phyloP scores from a whole-genome alignment of 2,113 vertebrate genomes.

The Nibea coibor region DNA sequence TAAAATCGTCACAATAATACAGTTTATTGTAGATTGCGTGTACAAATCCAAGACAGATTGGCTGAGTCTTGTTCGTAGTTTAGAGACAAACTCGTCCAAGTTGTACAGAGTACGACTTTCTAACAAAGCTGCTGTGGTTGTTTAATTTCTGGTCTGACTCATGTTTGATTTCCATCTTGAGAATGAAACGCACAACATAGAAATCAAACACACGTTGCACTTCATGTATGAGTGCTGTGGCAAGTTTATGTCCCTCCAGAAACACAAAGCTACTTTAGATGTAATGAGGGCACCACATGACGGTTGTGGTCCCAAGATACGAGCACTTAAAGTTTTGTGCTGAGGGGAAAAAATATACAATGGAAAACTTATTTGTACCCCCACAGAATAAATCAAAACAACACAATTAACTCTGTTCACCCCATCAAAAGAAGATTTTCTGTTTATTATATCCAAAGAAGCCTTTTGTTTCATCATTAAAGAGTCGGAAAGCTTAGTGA shows the following conservation, averaged over 20 bases:
- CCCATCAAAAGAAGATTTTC: conserved; percentile 37
- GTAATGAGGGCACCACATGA: conserved; percentile 52
- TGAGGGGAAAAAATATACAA: conserved; percentile 25
- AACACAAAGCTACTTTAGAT: conserved; percentile 54
- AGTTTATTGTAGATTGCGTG: background rate
- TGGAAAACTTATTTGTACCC: conserved; percentile 39
- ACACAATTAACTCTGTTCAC: conserved; percentile 55
- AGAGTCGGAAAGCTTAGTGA: conserved; percentile 1
- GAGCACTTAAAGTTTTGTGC: conserved; percentile 14
- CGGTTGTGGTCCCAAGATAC: conserved; percentile 38
- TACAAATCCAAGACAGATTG: background rate
- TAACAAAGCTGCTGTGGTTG: background rate
- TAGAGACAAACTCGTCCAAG: background rate
- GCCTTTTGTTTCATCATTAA: conserved; percentile 30
- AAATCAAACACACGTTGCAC: background rate
- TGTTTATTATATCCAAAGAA: conserved; percentile 25
- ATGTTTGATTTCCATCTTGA: conserved; percentile 1
- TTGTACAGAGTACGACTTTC: background rate
- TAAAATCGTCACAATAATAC: background rate
- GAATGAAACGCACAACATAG: background rate
- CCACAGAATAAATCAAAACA: conserved; percentile 36
- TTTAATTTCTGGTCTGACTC: background rate
- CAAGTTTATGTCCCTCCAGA: conserved; percentile 29
- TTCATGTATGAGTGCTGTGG: background rate
- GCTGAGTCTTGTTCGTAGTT: background rate